phyloP scores from a whole-genome alignment of 2,888 invertebrate genomes.

The Brenthis daphne region DNA sequence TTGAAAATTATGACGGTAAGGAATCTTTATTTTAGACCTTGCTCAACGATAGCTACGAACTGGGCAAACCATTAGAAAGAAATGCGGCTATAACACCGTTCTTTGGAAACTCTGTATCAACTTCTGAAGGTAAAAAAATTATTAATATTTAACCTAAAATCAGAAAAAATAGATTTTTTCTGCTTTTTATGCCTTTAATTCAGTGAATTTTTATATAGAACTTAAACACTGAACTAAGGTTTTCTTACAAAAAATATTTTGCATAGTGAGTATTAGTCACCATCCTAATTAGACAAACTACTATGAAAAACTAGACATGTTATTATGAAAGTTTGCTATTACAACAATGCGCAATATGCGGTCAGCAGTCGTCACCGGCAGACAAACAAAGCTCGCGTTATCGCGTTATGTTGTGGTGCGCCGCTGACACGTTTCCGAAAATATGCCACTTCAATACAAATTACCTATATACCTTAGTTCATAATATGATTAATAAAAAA shows the following conservation, averaged over 20 bases:
- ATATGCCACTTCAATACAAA: constrained; percentile 15
- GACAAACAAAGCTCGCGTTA: constrained; percentile 36
- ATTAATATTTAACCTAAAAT: not conserved
- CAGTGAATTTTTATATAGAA: too few species aligned
- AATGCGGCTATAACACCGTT: constrained; percentile 51
- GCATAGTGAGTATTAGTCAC: not conserved
- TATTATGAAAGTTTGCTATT: constrained; percentile 17
- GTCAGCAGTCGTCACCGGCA: constrained; percentile 33
- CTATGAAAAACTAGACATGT: not conserved
- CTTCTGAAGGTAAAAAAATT: constrained; percentile 47
- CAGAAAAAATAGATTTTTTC: too few species aligned
- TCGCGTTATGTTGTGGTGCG: constrained; percentile 32
- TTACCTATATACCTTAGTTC: constrained; percentile 14
- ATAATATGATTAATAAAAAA: constrained; percentile 1
- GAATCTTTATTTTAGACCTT: constrained; percentile 42
- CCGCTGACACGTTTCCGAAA: constrained; percentile 21
- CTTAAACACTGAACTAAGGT: too few species aligned
- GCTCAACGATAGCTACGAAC: constrained; percentile 45
- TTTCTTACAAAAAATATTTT: too few species aligned
- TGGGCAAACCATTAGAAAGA: constrained; percentile 48
- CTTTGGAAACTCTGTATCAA: constrained; percentile 52
- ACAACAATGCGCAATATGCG: constrained; percentile 28
- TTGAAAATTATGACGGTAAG: not conserved
- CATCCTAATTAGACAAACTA: not conserved
- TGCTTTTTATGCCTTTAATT: too few species aligned